Evolutionary conservation across 2,113 vertebrate species (phyloP).

Genomic region (Phocoena phocoena): DNA sequence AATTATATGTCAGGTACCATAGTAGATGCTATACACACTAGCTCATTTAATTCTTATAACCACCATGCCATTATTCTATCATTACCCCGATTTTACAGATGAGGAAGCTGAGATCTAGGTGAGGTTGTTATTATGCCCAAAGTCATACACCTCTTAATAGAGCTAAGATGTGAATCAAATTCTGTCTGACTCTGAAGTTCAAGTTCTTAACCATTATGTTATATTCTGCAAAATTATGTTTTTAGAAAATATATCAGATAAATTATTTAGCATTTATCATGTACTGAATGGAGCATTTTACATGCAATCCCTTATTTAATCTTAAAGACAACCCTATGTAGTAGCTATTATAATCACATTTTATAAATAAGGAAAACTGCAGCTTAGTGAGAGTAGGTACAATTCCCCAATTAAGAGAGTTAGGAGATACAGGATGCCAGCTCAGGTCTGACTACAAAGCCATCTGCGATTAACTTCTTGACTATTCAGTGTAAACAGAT

Average conservation of each 20-base stretch:
- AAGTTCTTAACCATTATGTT: background rate
- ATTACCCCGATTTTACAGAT: background rate
- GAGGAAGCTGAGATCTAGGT: background rate
- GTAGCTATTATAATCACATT: background rate
- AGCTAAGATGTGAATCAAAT: background rate
- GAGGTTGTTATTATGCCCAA: background rate
- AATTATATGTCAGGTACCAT: background rate
- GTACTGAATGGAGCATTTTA: background rate
- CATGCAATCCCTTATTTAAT: background rate
- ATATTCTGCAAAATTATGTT: background rate
- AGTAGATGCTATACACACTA: too few relatives aligned
- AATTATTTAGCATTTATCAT: background rate
- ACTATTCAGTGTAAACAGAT: background rate
- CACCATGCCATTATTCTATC: background rate
- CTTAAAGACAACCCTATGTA: background rate
- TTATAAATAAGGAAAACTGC: background rate
- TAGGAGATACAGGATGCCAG: background rate
- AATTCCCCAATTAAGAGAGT: background rate
- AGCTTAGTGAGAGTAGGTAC: background rate
- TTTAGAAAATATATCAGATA: background rate
- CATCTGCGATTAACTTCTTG: background rate
- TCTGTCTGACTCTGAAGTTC: background rate
- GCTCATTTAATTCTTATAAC: background rate
- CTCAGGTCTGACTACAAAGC: background rate
- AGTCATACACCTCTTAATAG: background rate